Percentiles rank a stretch among this genome's conserved stretches.
phyloP scores from a whole-genome alignment of 1,140 invertebrate species.

The Stenopsyche tienmushanensis region DNA sequence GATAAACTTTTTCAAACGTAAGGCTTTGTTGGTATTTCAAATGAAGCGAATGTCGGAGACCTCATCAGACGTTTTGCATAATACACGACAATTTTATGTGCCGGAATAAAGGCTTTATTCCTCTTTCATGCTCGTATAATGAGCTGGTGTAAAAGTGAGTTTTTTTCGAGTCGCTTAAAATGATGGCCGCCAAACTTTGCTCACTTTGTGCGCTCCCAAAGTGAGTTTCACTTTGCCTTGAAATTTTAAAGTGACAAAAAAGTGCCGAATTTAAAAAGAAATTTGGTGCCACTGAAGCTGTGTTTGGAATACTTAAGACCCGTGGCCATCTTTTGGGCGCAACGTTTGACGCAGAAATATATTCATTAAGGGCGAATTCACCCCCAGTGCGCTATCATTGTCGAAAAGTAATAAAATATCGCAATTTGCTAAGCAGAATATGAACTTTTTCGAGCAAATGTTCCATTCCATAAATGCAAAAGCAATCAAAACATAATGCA shows the following conservation, averaged over 20 bases:
- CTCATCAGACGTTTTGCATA: constrained; percentile 13
- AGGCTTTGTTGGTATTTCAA: constrained; percentile 7
- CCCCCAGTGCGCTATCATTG: too few species aligned
- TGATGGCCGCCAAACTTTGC: constrained; percentile 8
- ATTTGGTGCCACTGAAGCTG: too few species aligned
- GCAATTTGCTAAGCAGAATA: too few species aligned
- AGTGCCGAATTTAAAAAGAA: too few species aligned
- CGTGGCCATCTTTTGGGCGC: too few species aligned
- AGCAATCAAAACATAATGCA: too few species aligned
- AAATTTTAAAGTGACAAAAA: constrained; percentile 1
- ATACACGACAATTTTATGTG: constrained; percentile 14
- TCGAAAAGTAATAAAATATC: too few species aligned
- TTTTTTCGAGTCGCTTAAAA: constrained; percentile 4
- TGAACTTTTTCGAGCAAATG: too few species aligned
- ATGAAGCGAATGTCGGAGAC: constrained; percentile 13
- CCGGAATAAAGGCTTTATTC: constrained; percentile 13
- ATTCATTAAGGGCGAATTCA: too few species aligned
- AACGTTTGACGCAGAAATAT: too few species aligned
- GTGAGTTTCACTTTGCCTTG: constrained; percentile 2
- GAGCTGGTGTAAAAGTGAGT: constrained; percentile 5
- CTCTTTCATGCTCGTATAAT: constrained; percentile 5
- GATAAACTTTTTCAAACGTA: constrained; percentile 9
- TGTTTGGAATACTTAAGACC: too few species aligned
- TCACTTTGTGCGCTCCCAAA: constrained; percentile 5
- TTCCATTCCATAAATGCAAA: too few species aligned